These are phyloP conservation scores for Heterodera carotae DNA, from an alignment of 1,140 invertebrate species.

Conservation along the genomic window DNA sequence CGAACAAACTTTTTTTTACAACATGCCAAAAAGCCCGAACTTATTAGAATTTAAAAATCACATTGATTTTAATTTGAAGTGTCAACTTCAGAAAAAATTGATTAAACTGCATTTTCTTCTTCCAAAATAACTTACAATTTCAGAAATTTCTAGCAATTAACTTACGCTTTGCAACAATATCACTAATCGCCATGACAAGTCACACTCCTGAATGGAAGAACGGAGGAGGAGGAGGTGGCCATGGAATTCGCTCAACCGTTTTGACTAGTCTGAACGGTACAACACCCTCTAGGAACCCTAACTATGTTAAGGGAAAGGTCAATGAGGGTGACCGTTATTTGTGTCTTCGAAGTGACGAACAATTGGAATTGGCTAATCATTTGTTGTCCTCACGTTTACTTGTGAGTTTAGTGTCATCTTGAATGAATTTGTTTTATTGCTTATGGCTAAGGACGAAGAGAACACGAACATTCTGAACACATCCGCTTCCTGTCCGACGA, in stretches of 20 bases:
- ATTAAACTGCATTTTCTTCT: too few relatives aligned
- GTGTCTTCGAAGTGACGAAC: conserved; percentile 44
- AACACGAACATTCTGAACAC: conserved; percentile 20
- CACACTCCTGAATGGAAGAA: conserved; percentile 27
- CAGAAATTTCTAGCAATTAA: conserved; percentile 3
- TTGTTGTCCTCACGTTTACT: conserved; percentile 31
- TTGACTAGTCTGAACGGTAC: conserved; percentile 26
- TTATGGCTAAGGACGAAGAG: conserved; percentile 15
- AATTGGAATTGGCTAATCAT: conserved; percentile 44
- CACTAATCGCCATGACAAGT: conserved; percentile 7
- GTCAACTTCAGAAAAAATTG: too few relatives aligned
- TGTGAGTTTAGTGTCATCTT: conserved; percentile 9
- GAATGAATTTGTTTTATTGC: not conserved
- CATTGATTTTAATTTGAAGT: too few relatives aligned
- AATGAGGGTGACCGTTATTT: conserved; percentile 43
- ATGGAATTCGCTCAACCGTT: conserved; percentile 19
- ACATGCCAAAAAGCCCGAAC: too few relatives aligned
- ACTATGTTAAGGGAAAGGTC: conserved; percentile 34
- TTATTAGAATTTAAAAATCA: too few relatives aligned
- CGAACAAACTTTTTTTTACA: too few relatives aligned
- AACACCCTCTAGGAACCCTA: conserved; percentile 37
- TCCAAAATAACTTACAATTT: too few relatives aligned
- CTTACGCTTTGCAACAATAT: not conserved
- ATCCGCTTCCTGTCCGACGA: conserved; percentile 13
- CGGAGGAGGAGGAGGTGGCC: conserved; percentile 4